Conservation (phyloP, 2,888 invertebrate genomes). For the Leuctra nigra region DNA sequence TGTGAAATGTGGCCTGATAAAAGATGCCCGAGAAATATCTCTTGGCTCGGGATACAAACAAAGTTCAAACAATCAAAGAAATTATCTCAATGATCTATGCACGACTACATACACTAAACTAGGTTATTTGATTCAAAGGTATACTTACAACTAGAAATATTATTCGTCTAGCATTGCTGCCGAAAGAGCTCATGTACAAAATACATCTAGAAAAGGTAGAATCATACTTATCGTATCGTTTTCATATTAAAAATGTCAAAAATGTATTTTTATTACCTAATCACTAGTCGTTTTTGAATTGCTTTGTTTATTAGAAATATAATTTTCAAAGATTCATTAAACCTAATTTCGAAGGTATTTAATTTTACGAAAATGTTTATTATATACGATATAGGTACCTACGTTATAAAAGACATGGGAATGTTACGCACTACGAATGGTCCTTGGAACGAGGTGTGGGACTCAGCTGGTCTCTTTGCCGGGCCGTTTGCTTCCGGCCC, state of each 20-base stretch:
- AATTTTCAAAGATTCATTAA: constrained; percentile 11
- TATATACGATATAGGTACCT: background rate
- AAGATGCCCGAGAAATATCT: too few species aligned
- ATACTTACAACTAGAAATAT: too few species aligned
- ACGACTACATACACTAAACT: too few species aligned
- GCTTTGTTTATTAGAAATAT: constrained; percentile 8
- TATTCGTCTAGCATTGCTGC: too few species aligned
- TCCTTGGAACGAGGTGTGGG: background rate
- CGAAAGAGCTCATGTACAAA: background rate
- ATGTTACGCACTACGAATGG: constrained; percentile 8
- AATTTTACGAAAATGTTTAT: constrained; percentile 1
- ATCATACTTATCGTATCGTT: background rate
- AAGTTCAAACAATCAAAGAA: too few species aligned
- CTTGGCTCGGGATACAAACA: too few species aligned
- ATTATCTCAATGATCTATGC: too few species aligned
- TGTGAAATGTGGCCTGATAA: too few species aligned
- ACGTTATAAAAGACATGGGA: constrained; percentile 16
- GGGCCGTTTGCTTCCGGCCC: background rate
- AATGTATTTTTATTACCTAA: background rate
- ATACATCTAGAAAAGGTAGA: constrained; percentile 14
- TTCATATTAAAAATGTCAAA: constrained; percentile 1
- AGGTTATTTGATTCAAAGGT: too few species aligned
- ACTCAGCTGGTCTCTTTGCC: background rate
- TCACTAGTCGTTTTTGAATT: background rate
- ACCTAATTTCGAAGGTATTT: too few species aligned